A percentile compares a stretch with the other conserved stretches of the same genome.
Conservation (phyloP, 1,140 invertebrate species). For the Tigriopus japonicus region DNA sequence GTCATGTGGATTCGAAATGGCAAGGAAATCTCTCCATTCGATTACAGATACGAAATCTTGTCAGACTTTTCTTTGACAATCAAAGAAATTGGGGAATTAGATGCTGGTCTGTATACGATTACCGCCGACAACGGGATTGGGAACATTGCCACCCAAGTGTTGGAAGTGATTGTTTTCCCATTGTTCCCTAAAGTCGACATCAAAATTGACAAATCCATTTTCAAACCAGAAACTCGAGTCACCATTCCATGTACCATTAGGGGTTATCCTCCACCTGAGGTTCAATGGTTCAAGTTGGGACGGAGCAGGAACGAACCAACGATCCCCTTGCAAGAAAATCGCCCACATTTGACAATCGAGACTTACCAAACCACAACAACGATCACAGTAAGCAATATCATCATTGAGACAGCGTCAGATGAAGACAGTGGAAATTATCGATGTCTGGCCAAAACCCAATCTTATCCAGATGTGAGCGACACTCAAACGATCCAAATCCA, state of each 20-base stretch:
- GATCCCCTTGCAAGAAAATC: neutral
- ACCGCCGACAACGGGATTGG: constrained; percentile 2
- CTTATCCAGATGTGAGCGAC: neutral
- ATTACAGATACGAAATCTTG: neutral
- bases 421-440: neutral
- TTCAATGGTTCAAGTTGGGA: neutral
- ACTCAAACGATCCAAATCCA: neutral
- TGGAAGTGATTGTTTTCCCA: neutral
- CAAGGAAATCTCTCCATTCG: neutral
- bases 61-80: neutral
- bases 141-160: neutral
- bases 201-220: neutral
- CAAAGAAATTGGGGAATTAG: neutral
- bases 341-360: neutral
- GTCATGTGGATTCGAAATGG: constrained; percentile 1
- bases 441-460: neutral
- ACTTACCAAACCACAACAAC: neutral
- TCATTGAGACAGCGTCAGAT: neutral
- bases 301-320: neutral
- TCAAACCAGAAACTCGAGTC: neutral
- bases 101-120: neutral
- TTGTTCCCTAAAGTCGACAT: neutral
- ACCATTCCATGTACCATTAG: neutral
- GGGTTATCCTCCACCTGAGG: neutral
- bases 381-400: neutral